These are phyloP conservation scores for Anastrepha obliqua DNA, from an alignment of 1,140 invertebrate species.

Conservation along the genomic window DNA sequence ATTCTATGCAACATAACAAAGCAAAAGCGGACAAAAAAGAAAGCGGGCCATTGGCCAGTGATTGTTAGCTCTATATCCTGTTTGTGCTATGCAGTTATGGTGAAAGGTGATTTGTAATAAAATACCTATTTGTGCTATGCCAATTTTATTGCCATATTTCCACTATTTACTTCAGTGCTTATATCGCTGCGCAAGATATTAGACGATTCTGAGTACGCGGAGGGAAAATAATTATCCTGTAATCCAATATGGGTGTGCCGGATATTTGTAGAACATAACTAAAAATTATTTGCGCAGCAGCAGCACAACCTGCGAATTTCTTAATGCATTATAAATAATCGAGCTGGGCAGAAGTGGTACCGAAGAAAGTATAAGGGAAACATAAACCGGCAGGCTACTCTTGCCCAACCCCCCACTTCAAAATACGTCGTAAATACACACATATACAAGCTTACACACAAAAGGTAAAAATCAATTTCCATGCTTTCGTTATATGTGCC, in stretches of 20 bases:
- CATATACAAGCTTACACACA: not conserved
- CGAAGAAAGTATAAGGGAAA: not conserved
- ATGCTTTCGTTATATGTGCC: not conserved
- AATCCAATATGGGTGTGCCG: slow-evolving; percentile 50
- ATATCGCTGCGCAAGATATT: not conserved
- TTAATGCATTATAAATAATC: slow-evolving; percentile 17
- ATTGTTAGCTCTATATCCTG: slow-evolving; percentile 31
- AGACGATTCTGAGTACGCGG: not conserved
- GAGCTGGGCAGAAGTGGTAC: not conserved
- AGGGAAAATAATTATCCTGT: slow-evolving; percentile 31
- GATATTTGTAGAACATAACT: slow-evolving; percentile 31
- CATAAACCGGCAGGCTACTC: slow-evolving; percentile 6
- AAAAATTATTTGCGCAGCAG: slow-evolving; percentile 29
- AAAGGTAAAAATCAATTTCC: slow-evolving; percentile 48
- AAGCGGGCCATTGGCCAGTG: slow-evolving; percentile 20
- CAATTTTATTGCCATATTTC: not conserved
- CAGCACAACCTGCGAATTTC: not conserved
- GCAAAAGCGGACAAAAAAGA: not conserved
- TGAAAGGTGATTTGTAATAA: slow-evolving; percentile 44
- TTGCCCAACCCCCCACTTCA: not conserved
- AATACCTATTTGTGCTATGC: not conserved
- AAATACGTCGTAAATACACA: not conserved
- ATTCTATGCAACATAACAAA: not conserved
- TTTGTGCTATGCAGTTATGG: not conserved
- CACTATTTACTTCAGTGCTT: slow-evolving; percentile 29